A percentile compares a stretch with the other conserved stretches of the same genome.
These are phyloP conservation scores for Auanema sp. DNA, from an alignment of 2,888 invertebrate species.

Conservation along the genomic window DNA sequence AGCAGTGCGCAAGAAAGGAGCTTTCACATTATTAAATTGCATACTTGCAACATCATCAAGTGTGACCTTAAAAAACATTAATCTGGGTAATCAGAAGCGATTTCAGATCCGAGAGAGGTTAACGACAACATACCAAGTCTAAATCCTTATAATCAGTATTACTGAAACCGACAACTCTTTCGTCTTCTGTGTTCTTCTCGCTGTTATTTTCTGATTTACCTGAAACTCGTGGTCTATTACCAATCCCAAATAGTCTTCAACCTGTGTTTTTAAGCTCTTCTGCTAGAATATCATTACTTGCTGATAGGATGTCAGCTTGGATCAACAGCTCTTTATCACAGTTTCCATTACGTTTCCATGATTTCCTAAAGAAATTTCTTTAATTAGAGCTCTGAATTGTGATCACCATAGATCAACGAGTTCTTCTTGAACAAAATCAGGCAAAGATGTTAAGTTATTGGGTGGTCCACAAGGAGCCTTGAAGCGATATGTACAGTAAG, in stretches of 20 bases:
- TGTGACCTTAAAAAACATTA: constrained; percentile 29
- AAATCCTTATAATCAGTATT: not conserved
- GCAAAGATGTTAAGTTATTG: constrained; percentile 43
- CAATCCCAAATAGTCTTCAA: not conserved
- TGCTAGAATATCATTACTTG: constrained; percentile 54
- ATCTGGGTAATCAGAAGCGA: too few species aligned
- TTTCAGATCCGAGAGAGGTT: not conserved
- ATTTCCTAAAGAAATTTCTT: constrained; percentile 48
- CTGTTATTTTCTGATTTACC: too few species aligned
- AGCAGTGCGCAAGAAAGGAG: constrained; percentile 54
- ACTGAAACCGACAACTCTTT: not conserved
- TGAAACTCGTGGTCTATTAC: too few species aligned
- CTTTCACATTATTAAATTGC: constrained; percentile 41
- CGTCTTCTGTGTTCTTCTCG: too few species aligned
- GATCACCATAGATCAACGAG: constrained; percentile 54
- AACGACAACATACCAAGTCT: not conserved
- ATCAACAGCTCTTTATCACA: constrained; percentile 53
- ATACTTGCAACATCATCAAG: constrained; percentile 45
- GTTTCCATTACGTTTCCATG: constrained; percentile 49
- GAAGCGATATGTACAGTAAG: too few species aligned
- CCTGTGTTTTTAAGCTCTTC: constrained; percentile 5
- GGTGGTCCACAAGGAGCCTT: constrained; percentile 47
- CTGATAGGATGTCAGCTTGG: constrained; percentile 50
- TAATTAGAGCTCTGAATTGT: too few species aligned
- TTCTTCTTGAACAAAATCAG: constrained; percentile 58